Percentiles rank a stretch among this genome's conserved stretches.
phyloP scores from a whole-genome alignment of 1,140 invertebrate genomes.

The Drosophila nigrodunni region DNA sequence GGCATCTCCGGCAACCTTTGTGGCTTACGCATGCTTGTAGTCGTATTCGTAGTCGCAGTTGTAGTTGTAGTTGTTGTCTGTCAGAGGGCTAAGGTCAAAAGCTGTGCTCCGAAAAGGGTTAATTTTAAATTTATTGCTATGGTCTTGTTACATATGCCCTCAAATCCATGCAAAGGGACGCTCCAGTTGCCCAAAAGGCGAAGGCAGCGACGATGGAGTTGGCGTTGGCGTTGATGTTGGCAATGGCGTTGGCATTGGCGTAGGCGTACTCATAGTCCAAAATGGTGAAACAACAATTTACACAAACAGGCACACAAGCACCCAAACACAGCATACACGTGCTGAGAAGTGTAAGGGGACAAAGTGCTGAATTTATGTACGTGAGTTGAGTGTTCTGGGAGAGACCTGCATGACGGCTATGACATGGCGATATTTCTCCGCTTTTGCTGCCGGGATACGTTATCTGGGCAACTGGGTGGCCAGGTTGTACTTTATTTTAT shows the following conservation, averaged over 20 bases:
- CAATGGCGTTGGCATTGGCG: conserved; percentile 30
- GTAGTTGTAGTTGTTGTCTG: conserved; percentile 4
- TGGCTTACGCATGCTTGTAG: background rate
- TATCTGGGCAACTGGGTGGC: conserved; percentile 56
- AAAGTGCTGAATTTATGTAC: conserved; percentile 45
- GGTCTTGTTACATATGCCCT: conserved; percentile 53
- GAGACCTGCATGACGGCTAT: conserved; percentile 57
- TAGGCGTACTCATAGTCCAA: conserved; percentile 56
- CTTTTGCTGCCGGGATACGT: conserved; percentile 52
- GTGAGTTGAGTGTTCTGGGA: conserved; percentile 55
- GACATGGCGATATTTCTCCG: conserved; percentile 73
- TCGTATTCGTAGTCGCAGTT: background rate
- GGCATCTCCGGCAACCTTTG: background rate
- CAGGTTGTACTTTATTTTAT: conserved; percentile 78
- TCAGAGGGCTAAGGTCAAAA: conserved; percentile 62
- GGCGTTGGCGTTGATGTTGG: conserved; percentile 17
- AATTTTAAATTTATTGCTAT: conserved; percentile 81
- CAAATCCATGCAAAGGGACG: conserved; percentile 55
- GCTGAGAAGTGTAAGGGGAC: background rate
- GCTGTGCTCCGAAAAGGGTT: conserved; percentile 74
- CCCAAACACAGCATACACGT: background rate
- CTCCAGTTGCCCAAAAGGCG: conserved; percentile 12
- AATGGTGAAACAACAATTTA: conserved; percentile 65
- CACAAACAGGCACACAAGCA: conserved; percentile 37
- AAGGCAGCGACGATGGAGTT: background rate